Conservation (phyloP, 2,113 vertebrate genomes). For the Regulus satrapa region DNA sequence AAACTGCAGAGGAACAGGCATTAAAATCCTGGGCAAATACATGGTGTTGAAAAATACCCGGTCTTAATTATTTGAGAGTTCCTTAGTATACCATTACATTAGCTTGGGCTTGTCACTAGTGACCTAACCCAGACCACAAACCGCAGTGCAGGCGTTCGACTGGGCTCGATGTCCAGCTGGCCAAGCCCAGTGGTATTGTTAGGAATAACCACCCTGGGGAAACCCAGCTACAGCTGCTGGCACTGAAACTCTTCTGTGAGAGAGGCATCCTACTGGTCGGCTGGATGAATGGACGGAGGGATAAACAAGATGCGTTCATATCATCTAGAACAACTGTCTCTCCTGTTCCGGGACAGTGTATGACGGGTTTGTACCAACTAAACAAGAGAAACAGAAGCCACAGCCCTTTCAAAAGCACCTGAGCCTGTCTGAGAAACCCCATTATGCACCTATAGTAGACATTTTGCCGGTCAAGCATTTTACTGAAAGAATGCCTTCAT, state of each 20-base stretch:
- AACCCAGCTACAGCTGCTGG: background rate
- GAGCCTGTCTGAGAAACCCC: background rate
- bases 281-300: fast-evolving
- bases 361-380: background rate
- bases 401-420: background rate
- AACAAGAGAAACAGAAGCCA: background rate
- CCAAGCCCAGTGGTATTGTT: fast-evolving
- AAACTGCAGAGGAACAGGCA: background rate
- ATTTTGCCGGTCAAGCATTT: background rate
- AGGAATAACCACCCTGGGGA: background rate
- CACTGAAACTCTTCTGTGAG: background rate
- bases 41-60: background rate
- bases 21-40: background rate
- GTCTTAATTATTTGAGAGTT: background rate
- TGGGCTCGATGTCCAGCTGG: background rate
- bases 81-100: background rate
- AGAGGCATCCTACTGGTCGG: background rate
- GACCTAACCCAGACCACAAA: background rate
- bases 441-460: fast-evolving
- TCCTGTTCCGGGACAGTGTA: background rate
- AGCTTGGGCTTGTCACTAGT: background rate
- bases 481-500: background rate
- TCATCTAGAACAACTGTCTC: background rate
- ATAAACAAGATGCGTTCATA: fast-evolving
- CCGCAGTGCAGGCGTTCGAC: fast-evolving